phyloP scores from a whole-genome alignment of 23 tunicate species.

The Styela plicata region DNA sequence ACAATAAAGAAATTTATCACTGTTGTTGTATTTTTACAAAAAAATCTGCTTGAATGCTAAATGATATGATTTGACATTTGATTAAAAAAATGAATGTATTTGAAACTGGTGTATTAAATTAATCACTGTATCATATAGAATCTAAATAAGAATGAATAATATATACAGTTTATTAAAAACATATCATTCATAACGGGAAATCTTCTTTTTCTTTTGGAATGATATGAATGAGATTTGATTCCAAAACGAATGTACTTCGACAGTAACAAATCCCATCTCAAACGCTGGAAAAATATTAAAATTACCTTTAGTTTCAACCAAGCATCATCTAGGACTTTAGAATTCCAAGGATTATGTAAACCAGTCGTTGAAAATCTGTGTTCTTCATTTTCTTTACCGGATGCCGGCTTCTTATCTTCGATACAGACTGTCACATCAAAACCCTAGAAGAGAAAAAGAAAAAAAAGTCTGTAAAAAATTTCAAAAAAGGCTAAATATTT shows the following conservation, averaged over 20 bases:
- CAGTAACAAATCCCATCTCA: no score
- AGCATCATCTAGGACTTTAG: conserved; percentile 76
- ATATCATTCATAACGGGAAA: no score
- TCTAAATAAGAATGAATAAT: no score
- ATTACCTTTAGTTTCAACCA: conserved; percentile 49
- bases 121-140: no score
- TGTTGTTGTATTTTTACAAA: neutral
- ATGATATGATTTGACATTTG: neutral
- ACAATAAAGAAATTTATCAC: neutral
- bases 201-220: no score
- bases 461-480: no score
- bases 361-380: conserved; percentile 18
- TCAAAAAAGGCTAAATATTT: neutral
- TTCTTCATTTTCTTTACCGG: conserved; percentile 12
- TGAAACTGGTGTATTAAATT: neutral
- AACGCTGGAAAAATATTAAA: no score
- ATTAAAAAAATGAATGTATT: no score
- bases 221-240: no score
- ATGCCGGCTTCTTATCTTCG: neutral
- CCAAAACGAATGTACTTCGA: no score
- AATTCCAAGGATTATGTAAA: conserved; percentile 75
- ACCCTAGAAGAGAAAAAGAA: conserved; percentile 8
- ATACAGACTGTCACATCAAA: conserved; percentile 17
- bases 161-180: no score
- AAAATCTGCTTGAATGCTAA: neutral